phyloP scores from a whole-genome alignment of 2,113 vertebrate species.

The Erinaceus europaeus region DNA sequence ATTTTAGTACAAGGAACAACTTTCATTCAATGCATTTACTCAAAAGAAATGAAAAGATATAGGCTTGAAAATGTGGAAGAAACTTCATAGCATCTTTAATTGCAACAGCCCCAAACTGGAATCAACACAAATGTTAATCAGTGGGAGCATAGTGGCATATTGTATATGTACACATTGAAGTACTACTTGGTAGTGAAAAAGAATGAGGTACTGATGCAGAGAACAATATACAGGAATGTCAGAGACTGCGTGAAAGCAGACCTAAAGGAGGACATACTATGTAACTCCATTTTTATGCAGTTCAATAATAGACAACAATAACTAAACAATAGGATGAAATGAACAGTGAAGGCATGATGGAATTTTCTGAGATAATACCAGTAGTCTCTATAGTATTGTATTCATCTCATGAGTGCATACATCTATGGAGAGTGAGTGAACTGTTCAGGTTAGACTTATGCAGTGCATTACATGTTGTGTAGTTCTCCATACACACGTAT shows the following conservation, averaged over 20 bases:
- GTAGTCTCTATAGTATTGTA: background rate
- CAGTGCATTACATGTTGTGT: background rate
- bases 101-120: background rate
- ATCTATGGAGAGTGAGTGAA: background rate
- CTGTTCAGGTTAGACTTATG: background rate
- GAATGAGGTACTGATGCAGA: background rate
- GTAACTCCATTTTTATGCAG: background rate
- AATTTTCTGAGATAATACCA: background rate
- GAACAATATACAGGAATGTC: background rate
- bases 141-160: background rate
- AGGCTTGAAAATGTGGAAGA: background rate
- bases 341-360: background rate
- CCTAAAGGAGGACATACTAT: background rate
- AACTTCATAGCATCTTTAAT: background rate
- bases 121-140: background rate
- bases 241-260: background rate
- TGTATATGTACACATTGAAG: background rate
- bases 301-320: background rate
- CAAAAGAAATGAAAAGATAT: background rate
- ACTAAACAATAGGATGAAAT: background rate
- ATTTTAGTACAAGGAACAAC: background rate
- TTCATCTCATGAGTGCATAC: background rate
- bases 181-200: too few relatives aligned
- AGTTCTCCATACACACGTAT: background rate
- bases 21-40: background rate